Conservation (phyloP, 2,888 invertebrate species). For the Hyles lineata region DNA sequence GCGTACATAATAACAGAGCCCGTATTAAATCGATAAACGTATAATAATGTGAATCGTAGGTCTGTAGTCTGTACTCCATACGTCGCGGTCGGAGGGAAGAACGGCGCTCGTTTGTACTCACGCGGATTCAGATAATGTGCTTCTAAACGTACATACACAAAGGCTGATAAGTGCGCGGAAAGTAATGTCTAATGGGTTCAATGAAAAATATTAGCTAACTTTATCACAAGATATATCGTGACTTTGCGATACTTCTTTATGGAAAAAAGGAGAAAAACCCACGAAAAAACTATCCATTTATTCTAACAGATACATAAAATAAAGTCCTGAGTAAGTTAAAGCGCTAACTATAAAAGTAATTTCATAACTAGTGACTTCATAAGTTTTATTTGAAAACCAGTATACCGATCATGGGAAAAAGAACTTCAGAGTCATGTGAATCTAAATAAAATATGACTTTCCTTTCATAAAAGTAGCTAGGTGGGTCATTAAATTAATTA, state of each 20-base stretch:
- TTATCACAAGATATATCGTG: too few species aligned
- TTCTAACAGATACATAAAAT: too few species aligned
- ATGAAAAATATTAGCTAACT: too few species aligned
- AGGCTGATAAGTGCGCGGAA: not conserved
- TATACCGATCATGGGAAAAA: not conserved
- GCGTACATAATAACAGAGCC: constrained; percentile 53
- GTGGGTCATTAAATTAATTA: constrained; percentile 2
- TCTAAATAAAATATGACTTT: not conserved
- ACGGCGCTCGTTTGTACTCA: constrained; percentile 29
- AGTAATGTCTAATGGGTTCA: not conserved
- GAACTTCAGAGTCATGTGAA: not conserved
- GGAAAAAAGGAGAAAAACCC: too few species aligned
- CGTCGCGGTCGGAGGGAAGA: constrained; percentile 13
- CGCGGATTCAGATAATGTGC: not conserved
- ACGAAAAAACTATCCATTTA: too few species aligned
- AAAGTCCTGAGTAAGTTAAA: too few species aligned
- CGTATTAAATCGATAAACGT: constrained; percentile 64
- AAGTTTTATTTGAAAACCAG: not conserved
- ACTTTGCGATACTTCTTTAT: too few species aligned
- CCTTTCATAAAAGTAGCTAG: not conserved
- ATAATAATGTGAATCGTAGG: constrained; percentile 28
- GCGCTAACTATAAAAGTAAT: too few species aligned
- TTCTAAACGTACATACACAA: not conserved
- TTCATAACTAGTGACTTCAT: too few species aligned
- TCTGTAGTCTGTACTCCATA: constrained; percentile 8